Evolutionary conservation across 1,140 invertebrate genomes (phyloP).

Genomic region (Tetraneura akinire): DNA sequence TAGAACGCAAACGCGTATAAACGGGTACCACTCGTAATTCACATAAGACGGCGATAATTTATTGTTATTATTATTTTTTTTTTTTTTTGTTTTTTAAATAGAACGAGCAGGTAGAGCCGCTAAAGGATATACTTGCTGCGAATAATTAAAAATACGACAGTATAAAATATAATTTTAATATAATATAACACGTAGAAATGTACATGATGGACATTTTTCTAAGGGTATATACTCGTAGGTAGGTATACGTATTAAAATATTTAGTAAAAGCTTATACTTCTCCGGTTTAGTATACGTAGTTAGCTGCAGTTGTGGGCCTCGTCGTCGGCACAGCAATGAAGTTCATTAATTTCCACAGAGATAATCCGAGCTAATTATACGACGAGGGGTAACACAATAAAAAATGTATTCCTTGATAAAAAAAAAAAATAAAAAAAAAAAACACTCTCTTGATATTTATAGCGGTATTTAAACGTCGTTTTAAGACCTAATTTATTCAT

Average conservation of each 20-base stretch:
- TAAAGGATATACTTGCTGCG: too few relatives aligned
- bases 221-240: too few relatives aligned
- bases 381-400: conserved; percentile 45
- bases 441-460: conserved; percentile 43
- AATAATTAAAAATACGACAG: background rate
- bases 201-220: background rate
- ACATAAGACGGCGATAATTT: too few relatives aligned
- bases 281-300: background rate
- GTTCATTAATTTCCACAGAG: conserved; percentile 40
- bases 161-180: background rate
- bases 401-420: conserved; percentile 42
- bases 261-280: conserved; percentile 24
- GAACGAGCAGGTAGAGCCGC: too few relatives aligned
- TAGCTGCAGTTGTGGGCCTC: too few relatives aligned
- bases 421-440: background rate
- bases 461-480: conserved; percentile 47
- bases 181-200: background rate
- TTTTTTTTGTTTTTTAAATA: too few relatives aligned
- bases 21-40: too few relatives aligned
- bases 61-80: too few relatives aligned
- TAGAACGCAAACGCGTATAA: too few relatives aligned
- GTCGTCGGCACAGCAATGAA: background rate
- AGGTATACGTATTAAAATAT: conserved; percentile 13
- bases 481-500: conserved; percentile 48
- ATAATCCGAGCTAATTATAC: conserved; percentile 44